phyloP scores from a whole-genome alignment of 92 coral and sea anemone genomes.

The Meandrina meandrites region DNA sequence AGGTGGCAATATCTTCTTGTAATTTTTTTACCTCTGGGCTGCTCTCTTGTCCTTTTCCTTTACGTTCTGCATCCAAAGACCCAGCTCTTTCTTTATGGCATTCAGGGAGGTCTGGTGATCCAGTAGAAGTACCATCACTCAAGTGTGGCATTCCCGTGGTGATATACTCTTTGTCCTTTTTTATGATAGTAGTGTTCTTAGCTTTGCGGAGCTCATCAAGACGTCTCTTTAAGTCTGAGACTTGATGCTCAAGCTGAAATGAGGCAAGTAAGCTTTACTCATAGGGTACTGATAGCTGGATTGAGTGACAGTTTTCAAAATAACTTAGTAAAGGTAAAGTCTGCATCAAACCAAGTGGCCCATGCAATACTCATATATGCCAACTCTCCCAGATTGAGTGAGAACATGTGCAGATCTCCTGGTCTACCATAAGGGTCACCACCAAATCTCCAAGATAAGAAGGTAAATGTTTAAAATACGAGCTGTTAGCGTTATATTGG shows the following conservation, averaged over 20 bases:
- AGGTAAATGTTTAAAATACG: too few relatives aligned
- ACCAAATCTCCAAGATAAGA: too few relatives aligned
- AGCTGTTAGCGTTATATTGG: too few relatives aligned
- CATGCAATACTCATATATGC: too few relatives aligned
- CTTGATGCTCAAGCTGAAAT: constrained; percentile 67
- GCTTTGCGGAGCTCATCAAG: constrained; percentile 76
- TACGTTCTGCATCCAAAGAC: background rate
- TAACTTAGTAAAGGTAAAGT: too few relatives aligned
- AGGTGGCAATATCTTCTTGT: constrained; percentile 33
- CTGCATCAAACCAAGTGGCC: too few relatives aligned
- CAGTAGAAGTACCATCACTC: background rate
- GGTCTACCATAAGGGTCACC: too few relatives aligned
- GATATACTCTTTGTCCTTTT: constrained; percentile 66
- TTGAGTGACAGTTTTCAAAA: too few relatives aligned
- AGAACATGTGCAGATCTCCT: too few relatives aligned
- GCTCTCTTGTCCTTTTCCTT: background rate
- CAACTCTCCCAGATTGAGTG: too few relatives aligned
- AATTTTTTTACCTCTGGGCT: constrained; percentile 19
- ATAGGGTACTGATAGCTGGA: background rate
- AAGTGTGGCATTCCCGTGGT: constrained; percentile 37
- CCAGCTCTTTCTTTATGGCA: constrained; percentile 6
- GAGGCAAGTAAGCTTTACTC: background rate
- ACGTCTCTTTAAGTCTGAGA: constrained; percentile 65
- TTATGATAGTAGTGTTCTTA: constrained; percentile 61
- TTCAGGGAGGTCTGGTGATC: background rate